Evolutionary conservation across 2,113 vertebrate species (phyloP).

Genomic region (Oceanites oceanicus): DNA sequence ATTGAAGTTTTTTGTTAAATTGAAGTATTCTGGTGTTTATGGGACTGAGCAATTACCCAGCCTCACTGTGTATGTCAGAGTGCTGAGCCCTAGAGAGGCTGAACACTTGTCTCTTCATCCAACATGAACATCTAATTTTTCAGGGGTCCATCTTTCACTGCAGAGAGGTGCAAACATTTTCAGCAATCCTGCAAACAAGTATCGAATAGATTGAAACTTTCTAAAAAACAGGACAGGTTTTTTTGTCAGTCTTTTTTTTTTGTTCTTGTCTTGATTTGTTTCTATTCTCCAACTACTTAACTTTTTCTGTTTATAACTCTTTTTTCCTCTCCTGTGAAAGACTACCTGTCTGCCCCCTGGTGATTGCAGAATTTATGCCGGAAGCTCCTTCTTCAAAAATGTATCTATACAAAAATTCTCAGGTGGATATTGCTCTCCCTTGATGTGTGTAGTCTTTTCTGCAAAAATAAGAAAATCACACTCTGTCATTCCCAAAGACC

Average conservation of each 20-base stretch:
- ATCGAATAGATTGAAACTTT: background rate
- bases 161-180: background rate
- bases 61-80: background rate
- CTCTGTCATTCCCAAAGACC: constrained; percentile 4
- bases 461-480: background rate
- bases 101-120: background rate
- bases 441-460: constrained; percentile 12
- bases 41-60: background rate
- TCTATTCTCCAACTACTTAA: background rate
- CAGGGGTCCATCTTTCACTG: background rate
- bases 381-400: constrained; percentile 33
- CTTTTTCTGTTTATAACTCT: background rate
- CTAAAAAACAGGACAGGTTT: background rate
- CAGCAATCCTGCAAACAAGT: background rate
- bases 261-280: constrained; percentile 1
- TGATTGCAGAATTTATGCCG: constrained; percentile 27
- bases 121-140: background rate
- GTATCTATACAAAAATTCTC: constrained; percentile 29
- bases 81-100: background rate
- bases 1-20: background rate
- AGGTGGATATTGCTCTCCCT: background rate
- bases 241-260: background rate
- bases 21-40: background rate
- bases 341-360: background rate
- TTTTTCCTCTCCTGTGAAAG: background rate